Conservation (phyloP, 2,888 invertebrate species). For the Pyrochroa serraticornis region DNA sequence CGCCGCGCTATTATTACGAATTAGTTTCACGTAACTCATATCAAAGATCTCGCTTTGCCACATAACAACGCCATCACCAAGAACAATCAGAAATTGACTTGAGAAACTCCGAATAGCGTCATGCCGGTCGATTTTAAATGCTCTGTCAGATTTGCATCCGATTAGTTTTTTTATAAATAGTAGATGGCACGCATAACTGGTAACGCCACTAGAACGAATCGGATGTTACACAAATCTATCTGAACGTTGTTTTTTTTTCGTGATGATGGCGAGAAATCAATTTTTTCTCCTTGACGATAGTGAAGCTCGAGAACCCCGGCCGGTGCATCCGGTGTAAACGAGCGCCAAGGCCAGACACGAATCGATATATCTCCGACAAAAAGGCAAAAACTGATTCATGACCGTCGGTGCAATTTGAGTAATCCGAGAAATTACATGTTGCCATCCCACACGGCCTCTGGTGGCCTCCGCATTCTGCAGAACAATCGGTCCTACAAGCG, state of each 20-base stretch:
- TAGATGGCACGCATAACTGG: too few species aligned
- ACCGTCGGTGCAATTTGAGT: constrained; percentile 19
- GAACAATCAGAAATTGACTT: constrained; percentile 1
- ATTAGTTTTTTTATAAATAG: too few species aligned
- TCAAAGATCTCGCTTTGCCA: neutral
- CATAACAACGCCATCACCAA: neutral
- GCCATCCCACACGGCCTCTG: constrained; percentile 15
- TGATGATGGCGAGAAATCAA: constrained; percentile 4
- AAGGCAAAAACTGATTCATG: constrained; percentile 1
- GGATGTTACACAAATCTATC: too few species aligned
- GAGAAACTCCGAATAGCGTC: neutral
- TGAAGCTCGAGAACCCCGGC: constrained; percentile 10
- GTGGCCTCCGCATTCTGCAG: neutral
- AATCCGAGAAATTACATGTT: constrained; percentile 23
- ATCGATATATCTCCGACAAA: constrained; percentile 19
- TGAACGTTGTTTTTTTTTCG: too few species aligned
- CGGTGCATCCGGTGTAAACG: neutral
- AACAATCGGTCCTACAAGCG: constrained; percentile 18
- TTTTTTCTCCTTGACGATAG: neutral
- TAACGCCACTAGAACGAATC: too few species aligned
- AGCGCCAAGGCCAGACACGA: constrained; percentile 13
- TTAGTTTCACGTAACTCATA: constrained; percentile 8
- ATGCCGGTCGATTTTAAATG: constrained; percentile 1
- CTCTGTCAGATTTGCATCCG: too few species aligned
- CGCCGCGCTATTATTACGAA: constrained; percentile 2